Evolutionary conservation across 2,113 vertebrate genomes (phyloP).

Genomic region (Solea solea): DNA sequence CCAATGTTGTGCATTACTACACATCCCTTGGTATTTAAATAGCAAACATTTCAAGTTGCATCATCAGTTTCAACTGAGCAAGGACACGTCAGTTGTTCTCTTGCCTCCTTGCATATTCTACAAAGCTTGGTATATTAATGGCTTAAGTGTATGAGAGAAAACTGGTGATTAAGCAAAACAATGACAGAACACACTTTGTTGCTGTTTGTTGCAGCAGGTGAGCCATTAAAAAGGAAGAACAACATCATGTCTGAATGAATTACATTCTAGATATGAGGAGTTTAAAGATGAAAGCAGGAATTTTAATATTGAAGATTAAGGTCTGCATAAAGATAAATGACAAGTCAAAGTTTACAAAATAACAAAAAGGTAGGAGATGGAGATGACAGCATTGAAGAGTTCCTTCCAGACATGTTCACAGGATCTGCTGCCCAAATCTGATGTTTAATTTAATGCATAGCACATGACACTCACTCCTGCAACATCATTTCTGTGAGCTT

Average conservation of each 20-base stretch:
- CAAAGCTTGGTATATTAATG: conserved; percentile 7
- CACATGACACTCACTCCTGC: neutral
- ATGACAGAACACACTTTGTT: conserved; percentile 9
- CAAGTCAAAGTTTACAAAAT: neutral
- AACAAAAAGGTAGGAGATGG: too few species aligned
- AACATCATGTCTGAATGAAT: conserved; percentile 5
- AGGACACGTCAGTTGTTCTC: neutral
- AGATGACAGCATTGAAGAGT: too few species aligned
- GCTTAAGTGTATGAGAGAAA: conserved; percentile 23
- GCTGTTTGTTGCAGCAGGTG: neutral
- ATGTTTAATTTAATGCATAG: too few species aligned
- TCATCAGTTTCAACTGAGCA: too few species aligned
- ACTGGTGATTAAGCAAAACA: conserved; percentile 13
- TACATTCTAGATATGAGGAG: neutral
- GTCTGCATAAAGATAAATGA: neutral
- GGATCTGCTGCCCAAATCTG: too few species aligned
- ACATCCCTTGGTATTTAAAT: too few species aligned
- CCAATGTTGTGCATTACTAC: neutral
- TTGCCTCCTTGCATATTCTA: neutral
- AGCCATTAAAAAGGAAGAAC: conserved; percentile 8
- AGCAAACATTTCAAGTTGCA: too few species aligned
- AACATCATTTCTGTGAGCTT: conserved; percentile 3
- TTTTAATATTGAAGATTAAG: neutral
- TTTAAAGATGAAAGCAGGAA: conserved; percentile 1
- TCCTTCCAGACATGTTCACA: too few species aligned